Base-by-base conservation (phyloP, 2,888 invertebrate species). In the Philopedon plagiatum region DNA sequence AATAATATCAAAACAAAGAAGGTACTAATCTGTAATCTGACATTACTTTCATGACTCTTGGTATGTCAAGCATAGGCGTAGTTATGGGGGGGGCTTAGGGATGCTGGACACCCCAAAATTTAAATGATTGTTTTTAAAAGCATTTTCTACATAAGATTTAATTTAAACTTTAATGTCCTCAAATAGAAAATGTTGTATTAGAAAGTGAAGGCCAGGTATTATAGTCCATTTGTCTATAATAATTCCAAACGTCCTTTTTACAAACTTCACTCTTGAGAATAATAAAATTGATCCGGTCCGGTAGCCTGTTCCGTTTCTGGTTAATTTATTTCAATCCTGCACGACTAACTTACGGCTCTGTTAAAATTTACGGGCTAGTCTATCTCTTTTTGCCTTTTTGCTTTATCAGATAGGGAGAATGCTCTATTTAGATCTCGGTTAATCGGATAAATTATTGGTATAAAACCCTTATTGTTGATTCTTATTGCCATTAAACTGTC, bases 271-370 rank as follows among this genome's bases (percentile, higher is more conserved):
- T 63, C 57, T 4, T 5, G 69, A 44, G 69, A n/a, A 44, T 57
- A 46, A 56, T 70, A 70, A 70, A 70, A 62, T 29, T 68, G 62
- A 54, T 39, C 69, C 61, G 23, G 56, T 13, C 39, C 18, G 44
- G 1, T 9, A 44, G 18, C 18, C 41, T 29, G 60, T 54, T 54
- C 18, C 29, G 51, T 37, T 67, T 49, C 67, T 29, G 49, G 51
- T 60, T 19, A 60, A 67, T 67, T 67, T 67, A 67, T 67, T 60
- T 67, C 60, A 58, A 51, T 49, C 15, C 37, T 15, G 67, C 26
- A 13, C 51, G 32, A 67, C 51, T 60, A 60, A 54, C 15, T 29
- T 54, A 54, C 29, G 51, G 29, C 54, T 23, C 46, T 13, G 21
- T 44, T 23, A 41, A 61, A 61, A 61, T 26, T 61, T 61, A 61